phyloP scores from a whole-genome alignment of 2,797 vertebrate species.

The Pterois miles region DNA sequence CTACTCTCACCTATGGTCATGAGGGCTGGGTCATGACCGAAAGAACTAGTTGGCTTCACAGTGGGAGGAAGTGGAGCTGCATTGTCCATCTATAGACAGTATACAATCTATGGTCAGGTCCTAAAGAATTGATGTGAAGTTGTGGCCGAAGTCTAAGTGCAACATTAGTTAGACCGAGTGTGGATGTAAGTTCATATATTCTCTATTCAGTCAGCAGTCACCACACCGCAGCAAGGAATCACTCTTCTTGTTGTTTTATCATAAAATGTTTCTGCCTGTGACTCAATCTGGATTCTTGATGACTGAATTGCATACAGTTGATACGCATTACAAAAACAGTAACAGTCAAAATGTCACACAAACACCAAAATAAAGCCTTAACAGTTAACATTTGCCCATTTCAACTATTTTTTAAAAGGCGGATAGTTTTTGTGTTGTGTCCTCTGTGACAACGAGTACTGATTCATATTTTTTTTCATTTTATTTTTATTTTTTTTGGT shows the following conservation, averaged over 20 bases:
- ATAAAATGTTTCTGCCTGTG: background rate
- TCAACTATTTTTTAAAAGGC: constrained; percentile 12
- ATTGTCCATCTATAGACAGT: too few relatives aligned
- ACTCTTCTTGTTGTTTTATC: background rate
- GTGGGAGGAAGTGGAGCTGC: too few relatives aligned
- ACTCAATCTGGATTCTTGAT: background rate
- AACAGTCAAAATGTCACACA: constrained; percentile 3
- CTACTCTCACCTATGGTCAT: too few relatives aligned
- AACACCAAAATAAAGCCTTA: constrained; percentile 7
- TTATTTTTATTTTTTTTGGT: too few relatives aligned
- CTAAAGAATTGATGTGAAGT: background rate
- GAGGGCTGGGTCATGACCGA: too few relatives aligned
- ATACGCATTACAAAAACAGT: background rate
- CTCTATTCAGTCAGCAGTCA: constrained; percentile 1
- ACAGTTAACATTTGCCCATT: constrained; percentile 6
- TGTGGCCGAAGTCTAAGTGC: background rate
- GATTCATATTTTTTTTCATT: constrained; percentile 52
- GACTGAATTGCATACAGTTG: background rate
- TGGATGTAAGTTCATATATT: background rate
- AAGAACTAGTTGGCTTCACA: too few relatives aligned
- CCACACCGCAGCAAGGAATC: background rate
- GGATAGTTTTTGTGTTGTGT: background rate
- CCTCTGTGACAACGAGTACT: constrained; percentile 24
- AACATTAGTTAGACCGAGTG: background rate
- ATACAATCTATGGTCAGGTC: background rate